Evolutionary conservation across 2,113 vertebrate genomes (phyloP).

Genomic region (Dicentrarchus labrax): DNA sequence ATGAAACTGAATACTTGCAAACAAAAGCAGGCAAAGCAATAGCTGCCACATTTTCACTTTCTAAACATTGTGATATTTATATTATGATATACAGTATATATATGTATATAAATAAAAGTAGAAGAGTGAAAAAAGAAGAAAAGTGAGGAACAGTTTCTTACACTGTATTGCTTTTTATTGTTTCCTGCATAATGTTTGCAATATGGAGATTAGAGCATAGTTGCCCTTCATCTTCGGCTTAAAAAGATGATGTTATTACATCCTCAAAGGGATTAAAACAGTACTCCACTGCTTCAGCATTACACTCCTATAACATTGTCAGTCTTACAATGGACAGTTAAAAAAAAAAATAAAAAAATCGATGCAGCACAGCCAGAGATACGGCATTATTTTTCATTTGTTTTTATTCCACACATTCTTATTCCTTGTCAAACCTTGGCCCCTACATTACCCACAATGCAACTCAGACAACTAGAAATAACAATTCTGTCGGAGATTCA

Average conservation of each 20-base stretch:
- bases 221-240: too few relatives aligned
- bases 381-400: background rate
- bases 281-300: too few relatives aligned
- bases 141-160: background rate
- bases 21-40: conserved; percentile 2
- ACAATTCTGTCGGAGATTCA: too few relatives aligned
- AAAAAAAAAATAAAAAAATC: background rate
- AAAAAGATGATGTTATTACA: too few relatives aligned
- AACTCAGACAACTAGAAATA: too few relatives aligned
- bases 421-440: too few relatives aligned
- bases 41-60: background rate
- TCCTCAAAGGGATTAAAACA: too few relatives aligned
- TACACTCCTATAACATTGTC: too few relatives aligned
- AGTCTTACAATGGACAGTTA: background rate
- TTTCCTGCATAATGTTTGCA: background rate
- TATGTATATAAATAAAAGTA: background rate
- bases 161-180: background rate
- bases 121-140: background rate
- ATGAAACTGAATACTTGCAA: conserved; percentile 37
- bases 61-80: background rate
- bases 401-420: background rate
- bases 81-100: background rate
- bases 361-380: background rate
- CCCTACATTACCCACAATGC: too few relatives aligned
- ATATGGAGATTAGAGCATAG: too few relatives aligned